Base-by-base conservation (phyloP, 2,888 invertebrate species). In the Xestoiulus laeticollis region DNA sequence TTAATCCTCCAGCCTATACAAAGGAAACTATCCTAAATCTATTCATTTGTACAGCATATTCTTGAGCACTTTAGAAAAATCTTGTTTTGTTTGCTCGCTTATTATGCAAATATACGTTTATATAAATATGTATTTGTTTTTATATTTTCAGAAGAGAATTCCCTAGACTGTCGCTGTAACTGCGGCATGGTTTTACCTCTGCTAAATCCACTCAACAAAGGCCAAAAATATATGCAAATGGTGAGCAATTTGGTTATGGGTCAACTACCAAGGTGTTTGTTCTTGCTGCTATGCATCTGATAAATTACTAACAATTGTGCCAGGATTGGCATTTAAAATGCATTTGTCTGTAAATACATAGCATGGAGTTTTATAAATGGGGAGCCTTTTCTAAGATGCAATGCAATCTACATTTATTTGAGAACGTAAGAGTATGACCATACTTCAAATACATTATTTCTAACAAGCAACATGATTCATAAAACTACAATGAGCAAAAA, bases 161-260 rank as follows among this genome's bases (percentile, higher is more conserved):
- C 87, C 30, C 59, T 88, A 87, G 88, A 88, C 59, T 88, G 88
- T 68, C 84, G 88, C 38, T 87, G 88, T 83, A 88, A 85, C 87
- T 88, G 88, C 68, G 88, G 88, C 44, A 88, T 88, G 87, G 88
- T 87, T 22, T 83, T 87, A 59, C 85, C 87, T 16, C 85, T 87
- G 32, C 83, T 88, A 16, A 87, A 30, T 30, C 82, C 26, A 14
- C 82, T 82, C 32, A 26, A 82, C 10, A 82, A 82, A 33, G 82
- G 82, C 43, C 38, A 59, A 26, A 32, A 85, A 59, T 88, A 86
- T 53, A 85, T 86, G 43, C 43, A 38, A 86, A 86, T 86, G 88
- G 88, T 88, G 68, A 78, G 85, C 84, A 53, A 43, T 85, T 33
- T 83, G n/a, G 3, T 48, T 19, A 19, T 3, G 48, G 14, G 48